Base-by-base conservation (phyloP, 2,113 vertebrate genomes). In the Amblyopsis rosae region DNA sequence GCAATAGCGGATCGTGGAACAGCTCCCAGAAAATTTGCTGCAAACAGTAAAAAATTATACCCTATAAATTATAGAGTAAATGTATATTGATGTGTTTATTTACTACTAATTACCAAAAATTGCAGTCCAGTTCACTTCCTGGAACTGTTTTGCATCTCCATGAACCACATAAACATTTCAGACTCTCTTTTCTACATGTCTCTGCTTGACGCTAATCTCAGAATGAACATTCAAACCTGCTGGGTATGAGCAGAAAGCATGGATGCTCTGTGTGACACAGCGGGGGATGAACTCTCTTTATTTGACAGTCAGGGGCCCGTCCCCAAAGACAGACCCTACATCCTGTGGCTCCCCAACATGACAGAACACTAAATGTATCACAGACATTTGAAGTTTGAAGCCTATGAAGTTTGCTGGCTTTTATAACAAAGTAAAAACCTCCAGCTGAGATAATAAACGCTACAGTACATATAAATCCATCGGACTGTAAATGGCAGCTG, bases 1-100 rank as follows among this genome's bases (percentile, higher is more conserved):
- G 26, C 26, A 26, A 26, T 26, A 26, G 26, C 26, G 26, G 26
- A 26, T 26, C 3, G 26, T 26, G 26, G 26, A 26, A 26, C 26
- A 26, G 26, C 26, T 26, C 26, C 26, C 26, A 26, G 26, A 26
- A 26, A 26, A 26, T 26, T 26, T 26, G 26, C 54, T 69, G 73
- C 65, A 75, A 73, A 75, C 69, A 54, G 69, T 54, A 72, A 49
- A 62, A 77, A 73, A 26, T 26, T 26, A 26, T 26, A 26, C 2
- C 26, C 26, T 26, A 26, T 26, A 26, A 26, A 26, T 26, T 2
- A 26, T 26, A 26, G 2, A 26, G 26, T 26, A 26, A 26, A 26
- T 26, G 26, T 26, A 26, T 26, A 26, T 26, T 26, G 26, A 26
- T 26, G 2, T 26, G 3, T 26, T 26, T 26, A 26, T 26, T 26